phyloP scores from a whole-genome alignment of 2,888 invertebrate species.

The Sminthurides aquaticus region DNA sequence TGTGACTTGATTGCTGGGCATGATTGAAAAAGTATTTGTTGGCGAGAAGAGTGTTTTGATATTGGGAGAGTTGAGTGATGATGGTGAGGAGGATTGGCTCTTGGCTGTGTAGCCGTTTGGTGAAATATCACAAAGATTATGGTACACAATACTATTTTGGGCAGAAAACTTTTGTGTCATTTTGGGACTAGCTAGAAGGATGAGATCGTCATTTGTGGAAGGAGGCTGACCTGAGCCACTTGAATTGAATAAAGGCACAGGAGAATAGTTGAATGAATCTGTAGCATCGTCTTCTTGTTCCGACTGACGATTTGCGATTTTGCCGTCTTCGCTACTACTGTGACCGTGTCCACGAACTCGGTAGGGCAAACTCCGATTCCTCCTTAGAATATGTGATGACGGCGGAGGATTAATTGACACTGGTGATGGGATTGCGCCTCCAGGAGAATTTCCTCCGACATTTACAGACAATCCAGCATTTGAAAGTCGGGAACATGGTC shows the following conservation, averaged over 20 bases:
- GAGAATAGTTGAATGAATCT: background rate
- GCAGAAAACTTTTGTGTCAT: constrained; percentile 30
- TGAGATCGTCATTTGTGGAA: constrained; percentile 37
- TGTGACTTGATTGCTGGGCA: background rate
- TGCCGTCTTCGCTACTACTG: background rate
- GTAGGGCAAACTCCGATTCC: constrained; percentile 39
- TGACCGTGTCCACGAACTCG: background rate
- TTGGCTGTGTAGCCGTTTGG: background rate
- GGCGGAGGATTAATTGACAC: constrained; percentile 28
- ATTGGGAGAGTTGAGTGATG: constrained; percentile 2
- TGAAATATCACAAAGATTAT: constrained; percentile 24
- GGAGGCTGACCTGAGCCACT: background rate
- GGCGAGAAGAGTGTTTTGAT: background rate
- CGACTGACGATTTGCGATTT: background rate
- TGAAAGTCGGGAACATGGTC: constrained; percentile 24
- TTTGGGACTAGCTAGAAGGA: constrained; percentile 40
- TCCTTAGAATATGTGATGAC: constrained; percentile 24
- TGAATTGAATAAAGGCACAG: background rate
- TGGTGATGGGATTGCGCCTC: constrained; percentile 17
- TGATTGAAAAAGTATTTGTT: background rate
- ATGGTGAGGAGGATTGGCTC: background rate
- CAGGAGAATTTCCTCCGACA: constrained; percentile 9
- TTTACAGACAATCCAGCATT: constrained; percentile 21
- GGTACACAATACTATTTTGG: background rate
- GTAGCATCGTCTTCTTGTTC: background rate